A percentile compares a stretch with the other conserved stretches of the same genome.
Evolutionary conservation across 2,888 invertebrate genomes (phyloP).

Genomic region (Selenia dentaria): DNA sequence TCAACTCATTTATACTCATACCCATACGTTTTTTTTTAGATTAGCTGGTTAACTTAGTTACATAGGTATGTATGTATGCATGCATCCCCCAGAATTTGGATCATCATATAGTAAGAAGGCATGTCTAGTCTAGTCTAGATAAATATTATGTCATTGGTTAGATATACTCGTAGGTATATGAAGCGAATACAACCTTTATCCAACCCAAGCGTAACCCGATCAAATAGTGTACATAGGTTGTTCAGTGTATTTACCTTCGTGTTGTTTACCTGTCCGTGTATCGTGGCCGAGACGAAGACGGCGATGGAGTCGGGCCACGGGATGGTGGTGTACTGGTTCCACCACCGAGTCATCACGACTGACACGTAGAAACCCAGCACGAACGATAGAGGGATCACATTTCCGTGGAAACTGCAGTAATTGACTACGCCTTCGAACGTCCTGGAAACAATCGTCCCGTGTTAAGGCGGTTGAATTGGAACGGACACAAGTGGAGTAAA

Average conservation of each 20-base stretch:
- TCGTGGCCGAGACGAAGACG: slow-evolving; percentile 93
- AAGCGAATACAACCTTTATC: too few relatives aligned
- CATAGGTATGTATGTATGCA: too few relatives aligned
- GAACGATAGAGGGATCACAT: slow-evolving; percentile 96
- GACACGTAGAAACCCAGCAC: slow-evolving; percentile 97
- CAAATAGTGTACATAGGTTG: background rate
- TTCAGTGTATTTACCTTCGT: slow-evolving; percentile 14
- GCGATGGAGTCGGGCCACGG: slow-evolving; percentile 95
- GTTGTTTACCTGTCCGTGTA: slow-evolving; percentile 89
- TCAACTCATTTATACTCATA: too few relatives aligned
- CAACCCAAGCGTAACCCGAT: too few relatives aligned
- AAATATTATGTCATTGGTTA: too few relatives aligned
- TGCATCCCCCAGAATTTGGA: too few relatives aligned
- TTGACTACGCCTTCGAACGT: slow-evolving; percentile 92
- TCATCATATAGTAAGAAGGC: too few relatives aligned
- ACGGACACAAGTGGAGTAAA: background rate
- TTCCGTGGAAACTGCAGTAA: slow-evolving; percentile 94
- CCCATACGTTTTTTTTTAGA: too few relatives aligned
- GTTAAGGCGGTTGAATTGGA: slow-evolving; percentile 5
- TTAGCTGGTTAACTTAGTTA: too few relatives aligned
- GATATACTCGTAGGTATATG: too few relatives aligned
- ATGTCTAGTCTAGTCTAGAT: too few relatives aligned
- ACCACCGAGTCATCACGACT: slow-evolving; percentile 97
- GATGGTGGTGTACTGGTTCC: slow-evolving; percentile 92
- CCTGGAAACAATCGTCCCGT: slow-evolving; percentile 70